Evolutionary conservation across 2,113 vertebrate genomes (phyloP).

Genomic region (Setophaga kirtlandii): DNA sequence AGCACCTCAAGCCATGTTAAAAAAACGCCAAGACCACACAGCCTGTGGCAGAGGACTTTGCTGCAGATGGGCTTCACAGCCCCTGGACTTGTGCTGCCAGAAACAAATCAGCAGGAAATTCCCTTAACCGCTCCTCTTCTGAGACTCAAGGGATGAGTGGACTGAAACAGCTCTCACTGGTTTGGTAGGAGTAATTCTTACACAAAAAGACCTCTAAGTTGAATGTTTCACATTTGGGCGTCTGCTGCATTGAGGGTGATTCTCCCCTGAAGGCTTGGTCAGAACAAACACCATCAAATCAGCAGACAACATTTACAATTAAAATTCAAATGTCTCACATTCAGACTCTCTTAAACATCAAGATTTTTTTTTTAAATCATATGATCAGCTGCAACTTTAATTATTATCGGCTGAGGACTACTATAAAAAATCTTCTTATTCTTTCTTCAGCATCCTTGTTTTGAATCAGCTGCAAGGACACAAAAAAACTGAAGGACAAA

Average conservation of each 20-base stretch:
- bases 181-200: background rate
- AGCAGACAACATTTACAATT: slow-evolving; percentile 20
- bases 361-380: background rate
- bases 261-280: slow-evolving; percentile 11
- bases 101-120: slow-evolving; percentile 38
- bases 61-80: slow-evolving; percentile 42
- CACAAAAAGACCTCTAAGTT: background rate
- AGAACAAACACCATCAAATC: background rate
- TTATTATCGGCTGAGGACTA: background rate
- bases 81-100: background rate
- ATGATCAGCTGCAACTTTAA: background rate
- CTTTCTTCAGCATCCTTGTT: background rate
- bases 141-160: background rate
- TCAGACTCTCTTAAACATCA: background rate
- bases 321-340: slow-evolving; percentile 26
- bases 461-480: slow-evolving; percentile 20
- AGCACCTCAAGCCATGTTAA: background rate
- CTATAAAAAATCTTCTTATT: background rate
- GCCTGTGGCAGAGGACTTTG: slow-evolving; percentile 40
- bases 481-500: slow-evolving; percentile 5
- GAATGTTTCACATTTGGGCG: slow-evolving; percentile 10
- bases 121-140: background rate
- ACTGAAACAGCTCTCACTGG: background rate
- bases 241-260: slow-evolving; percentile 13
- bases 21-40: background rate